Base-by-base conservation (phyloP, 2,113 vertebrate genomes). In the Notothenia coriiceps region DNA sequence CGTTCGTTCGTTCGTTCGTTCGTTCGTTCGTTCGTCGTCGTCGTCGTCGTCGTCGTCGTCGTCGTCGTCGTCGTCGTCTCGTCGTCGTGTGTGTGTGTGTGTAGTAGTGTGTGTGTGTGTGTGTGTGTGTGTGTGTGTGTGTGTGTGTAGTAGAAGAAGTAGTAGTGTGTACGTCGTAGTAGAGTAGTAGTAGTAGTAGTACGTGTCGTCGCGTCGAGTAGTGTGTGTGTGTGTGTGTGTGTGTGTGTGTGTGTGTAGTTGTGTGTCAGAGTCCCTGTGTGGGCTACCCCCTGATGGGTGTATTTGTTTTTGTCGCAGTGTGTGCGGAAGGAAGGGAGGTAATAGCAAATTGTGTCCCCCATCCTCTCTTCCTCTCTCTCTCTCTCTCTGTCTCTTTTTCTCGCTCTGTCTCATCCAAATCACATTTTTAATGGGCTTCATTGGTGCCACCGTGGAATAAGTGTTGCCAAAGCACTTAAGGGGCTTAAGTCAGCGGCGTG, bases 381-480 rank as follows among this genome's bases (percentile, higher is more conserved):
- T n/a, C 22, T 8, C 60, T 50, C 66, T 77, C 65, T 49, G 33
- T 33, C 82, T 60, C 57, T 50, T 70, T 62, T 62, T 63, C 62
- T 47, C 81, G 55, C 79, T 70, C 84, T 81, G 83, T 91, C 89
- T 84, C 89, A 80, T 93, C 92, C 91, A 93, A 93, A 93, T 94
- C 92, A 87, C 89, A 93, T 88, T 89, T 92, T 91, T 94, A 94
- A 93, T 94, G 93, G 93, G 89, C 87, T 93, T 92, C 93, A 91
- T 91, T 93, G 92, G 90, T 91, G 89, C 92, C 93, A 94, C 92
- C 92, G 74, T 92, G 91, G 92, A 94, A 94, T 93, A 95, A 95
- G 90, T 93, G 92, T 94, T 95, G 94, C 94, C 94, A 95, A 93
- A 94, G 95, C 94, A 95, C 94, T 95, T 95, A 94, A 94, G 94